Conservation (phyloP, 2,797 vertebrate genomes). For the Thaleichthys pacificus region DNA sequence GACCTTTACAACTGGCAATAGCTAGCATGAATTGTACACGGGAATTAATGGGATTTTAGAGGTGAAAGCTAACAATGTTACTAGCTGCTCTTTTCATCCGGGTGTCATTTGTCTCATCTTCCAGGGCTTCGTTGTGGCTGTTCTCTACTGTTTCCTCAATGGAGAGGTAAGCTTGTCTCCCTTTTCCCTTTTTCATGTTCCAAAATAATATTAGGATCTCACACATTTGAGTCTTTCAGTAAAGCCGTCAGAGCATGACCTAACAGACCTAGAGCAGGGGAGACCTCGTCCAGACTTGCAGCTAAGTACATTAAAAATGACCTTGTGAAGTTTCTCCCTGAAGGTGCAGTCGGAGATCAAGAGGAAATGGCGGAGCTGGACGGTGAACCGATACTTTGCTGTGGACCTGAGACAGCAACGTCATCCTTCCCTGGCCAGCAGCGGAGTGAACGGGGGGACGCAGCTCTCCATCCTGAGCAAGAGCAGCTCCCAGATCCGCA, state of each 20-base stretch:
- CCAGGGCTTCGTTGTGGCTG: conserved; percentile 97
- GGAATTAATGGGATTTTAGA: neutral
- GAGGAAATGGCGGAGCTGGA: conserved; percentile 99
- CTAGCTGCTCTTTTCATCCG: neutral
- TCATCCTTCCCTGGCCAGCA: conserved; percentile 97
- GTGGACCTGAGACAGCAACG: conserved; percentile 98
- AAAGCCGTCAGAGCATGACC: too few relatives aligned
- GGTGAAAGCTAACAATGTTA: neutral
- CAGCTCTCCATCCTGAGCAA: conserved; percentile 99
- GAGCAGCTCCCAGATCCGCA: conserved; percentile 99
- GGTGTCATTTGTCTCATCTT: neutral
- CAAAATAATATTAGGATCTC: too few relatives aligned
- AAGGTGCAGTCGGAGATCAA: conserved; percentile 99
- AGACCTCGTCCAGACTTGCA: conserved; percentile 59
- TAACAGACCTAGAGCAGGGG: conserved; percentile 26
- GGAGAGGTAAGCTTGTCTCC: conserved; percentile 86
- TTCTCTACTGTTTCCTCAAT: conserved; percentile 98
- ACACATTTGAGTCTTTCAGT: too few relatives aligned
- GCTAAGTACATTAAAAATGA: conserved; percentile 85
- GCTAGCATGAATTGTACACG: too few relatives aligned
- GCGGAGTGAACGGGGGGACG: conserved; percentile 95
- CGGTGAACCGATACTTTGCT: conserved; percentile 98
- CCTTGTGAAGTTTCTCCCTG: conserved; percentile 87
- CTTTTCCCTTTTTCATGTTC: neutral
- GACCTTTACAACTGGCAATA: too few relatives aligned